phyloP scores from a whole-genome alignment of 1,140 invertebrate genomes.

The Drosophila trapezifrons region DNA sequence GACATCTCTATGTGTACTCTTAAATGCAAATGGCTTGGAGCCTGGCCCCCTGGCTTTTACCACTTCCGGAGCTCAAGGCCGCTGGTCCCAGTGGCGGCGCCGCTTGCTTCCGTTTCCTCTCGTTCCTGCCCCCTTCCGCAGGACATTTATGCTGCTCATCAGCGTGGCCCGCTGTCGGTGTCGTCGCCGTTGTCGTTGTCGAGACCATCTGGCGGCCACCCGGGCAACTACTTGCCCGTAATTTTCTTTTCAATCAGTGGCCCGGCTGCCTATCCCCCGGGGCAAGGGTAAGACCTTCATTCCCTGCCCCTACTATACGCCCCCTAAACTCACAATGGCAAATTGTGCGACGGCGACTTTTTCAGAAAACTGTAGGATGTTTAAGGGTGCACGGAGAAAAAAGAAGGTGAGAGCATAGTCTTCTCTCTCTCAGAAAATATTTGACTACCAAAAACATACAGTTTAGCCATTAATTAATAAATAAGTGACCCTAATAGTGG shows the following conservation, averaged over 20 bases:
- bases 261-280: conserved; percentile 57
- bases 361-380: conserved; percentile 3
- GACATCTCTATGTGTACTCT: conserved; percentile 40
- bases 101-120: conserved; percentile 68
- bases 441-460: too few species aligned
- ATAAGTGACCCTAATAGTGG: neutral
- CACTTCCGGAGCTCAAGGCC: conserved; percentile 65
- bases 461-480: neutral
- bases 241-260: conserved; percentile 80
- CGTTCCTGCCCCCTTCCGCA: conserved; percentile 26
- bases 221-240: conserved; percentile 69
- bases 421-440: too few species aligned
- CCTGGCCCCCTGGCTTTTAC: conserved; percentile 51
- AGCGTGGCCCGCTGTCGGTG: conserved; percentile 27
- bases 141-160: conserved; percentile 74
- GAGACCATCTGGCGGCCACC: conserved; percentile 55
- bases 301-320: neutral
- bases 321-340: conserved; percentile 42
- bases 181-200: conserved; percentile 11
- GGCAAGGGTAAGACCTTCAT: conserved; percentile 11
- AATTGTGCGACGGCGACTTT: conserved; percentile 51
- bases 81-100: conserved; percentile 62
- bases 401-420: neutral
- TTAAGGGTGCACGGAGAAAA: neutral
- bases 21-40: conserved; percentile 65